Base-by-base conservation (phyloP, 2,113 vertebrate genomes). In the Gopherus flavomarginatus region DNA sequence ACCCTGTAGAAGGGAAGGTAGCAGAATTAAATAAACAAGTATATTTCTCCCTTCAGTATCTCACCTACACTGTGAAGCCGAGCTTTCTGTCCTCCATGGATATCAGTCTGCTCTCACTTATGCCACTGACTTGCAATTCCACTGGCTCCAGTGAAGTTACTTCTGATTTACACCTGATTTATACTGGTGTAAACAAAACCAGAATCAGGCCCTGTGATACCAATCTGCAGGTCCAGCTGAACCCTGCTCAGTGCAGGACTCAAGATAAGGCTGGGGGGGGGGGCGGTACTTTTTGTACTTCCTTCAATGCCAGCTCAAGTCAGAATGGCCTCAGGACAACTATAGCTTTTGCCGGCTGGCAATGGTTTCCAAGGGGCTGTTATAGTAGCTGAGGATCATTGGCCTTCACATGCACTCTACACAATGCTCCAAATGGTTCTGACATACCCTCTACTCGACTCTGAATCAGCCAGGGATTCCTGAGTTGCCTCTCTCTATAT, bases 321-420 rank as follows among this genome's bases (percentile, higher is more conserved):
- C 82, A 29, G 4, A 62, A 3, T 12, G 53, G 27, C 62, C 87
- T 22, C 17, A 16, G 26, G 85, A 8, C 49, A 83, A 24, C 59
- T 91, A n/a, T 5, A n/a, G 21, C 10, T 14, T 88, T 44, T 78
- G 69, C 86, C 69, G 56, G 0, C 1, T 1, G 79, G 56, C 16
- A 79, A 29, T 29, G 4, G 1, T 9, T 2, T 24, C 9, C 1
- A 29, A 17, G 3, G 26, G 24, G 1, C 8, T 7, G 14, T 6
- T 14, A 72, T 2, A 0, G 6, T 1, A 56, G 8, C 49, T 87
- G 83, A 7, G 13, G 81, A 59, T 27, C 72, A 69, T 26, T 44
- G 0, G 3, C 2, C 5, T 1, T n/a, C 72, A 27, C 35, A 1
- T 1, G 0, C 3, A 3, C 5, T 4, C 86, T 56, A 50, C 11